Percentiles rank a stretch among this genome's conserved stretches.
Conservation (phyloP, 2,888 invertebrate species). For the Argynnis bischoffii region DNA sequence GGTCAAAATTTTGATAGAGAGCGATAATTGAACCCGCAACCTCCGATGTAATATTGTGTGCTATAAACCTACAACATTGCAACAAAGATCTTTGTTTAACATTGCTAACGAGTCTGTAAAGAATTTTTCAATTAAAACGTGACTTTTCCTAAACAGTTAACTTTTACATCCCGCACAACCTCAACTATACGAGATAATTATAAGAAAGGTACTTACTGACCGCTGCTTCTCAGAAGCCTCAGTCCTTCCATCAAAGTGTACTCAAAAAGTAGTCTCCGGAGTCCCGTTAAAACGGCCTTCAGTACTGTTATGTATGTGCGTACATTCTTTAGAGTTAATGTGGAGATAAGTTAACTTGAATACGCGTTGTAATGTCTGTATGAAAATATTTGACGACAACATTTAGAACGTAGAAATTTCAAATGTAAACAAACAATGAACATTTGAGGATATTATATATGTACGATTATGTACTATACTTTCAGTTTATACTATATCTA, state of each 20-base stretch:
- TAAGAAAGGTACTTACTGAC: constrained; percentile 45
- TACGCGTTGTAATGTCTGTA: not conserved
- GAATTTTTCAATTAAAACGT: not conserved
- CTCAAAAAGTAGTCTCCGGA: constrained; percentile 46
- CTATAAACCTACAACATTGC: too few species aligned
- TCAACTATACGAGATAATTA: constrained; percentile 40
- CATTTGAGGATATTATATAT: too few species aligned
- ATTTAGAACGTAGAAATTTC: not conserved
- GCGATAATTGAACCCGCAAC: too few species aligned
- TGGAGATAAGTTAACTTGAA: constrained; percentile 20
- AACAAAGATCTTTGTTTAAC: not conserved
- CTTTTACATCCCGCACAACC: constrained; percentile 31
- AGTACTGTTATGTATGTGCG: constrained; percentile 37
- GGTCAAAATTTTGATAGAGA: too few species aligned
- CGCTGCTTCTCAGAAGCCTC: constrained; percentile 45
- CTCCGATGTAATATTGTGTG: too few species aligned
- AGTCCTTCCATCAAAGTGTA: constrained; percentile 40
- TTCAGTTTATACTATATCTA: too few species aligned
- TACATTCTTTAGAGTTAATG: constrained; percentile 26
- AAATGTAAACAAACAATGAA: too few species aligned
- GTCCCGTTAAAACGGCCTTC: constrained; percentile 45
- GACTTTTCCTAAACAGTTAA: constrained; percentile 31
- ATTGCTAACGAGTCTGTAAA: not conserved
- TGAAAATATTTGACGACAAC: not conserved
- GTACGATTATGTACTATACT: too few species aligned